Conservation (phyloP, 2,797 vertebrate species). For the Gadopsis bispinosus region DNA sequence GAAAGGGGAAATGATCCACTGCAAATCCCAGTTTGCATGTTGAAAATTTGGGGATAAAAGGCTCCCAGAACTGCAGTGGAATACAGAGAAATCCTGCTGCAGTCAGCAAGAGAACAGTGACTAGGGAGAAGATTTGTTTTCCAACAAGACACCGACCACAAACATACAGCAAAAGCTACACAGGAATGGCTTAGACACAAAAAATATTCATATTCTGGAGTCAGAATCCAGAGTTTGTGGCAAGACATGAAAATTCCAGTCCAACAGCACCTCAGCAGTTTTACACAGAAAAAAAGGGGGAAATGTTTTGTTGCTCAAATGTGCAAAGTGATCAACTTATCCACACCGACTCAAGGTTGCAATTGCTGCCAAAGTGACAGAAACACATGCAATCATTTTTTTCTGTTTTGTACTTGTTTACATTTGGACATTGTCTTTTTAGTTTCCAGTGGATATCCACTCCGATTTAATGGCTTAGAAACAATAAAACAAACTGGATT, state of each 20-base stretch:
- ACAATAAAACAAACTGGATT: not conserved
- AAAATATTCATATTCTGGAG: not conserved
- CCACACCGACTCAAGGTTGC: not conserved
- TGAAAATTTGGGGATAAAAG: not conserved
- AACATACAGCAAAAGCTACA: not conserved
- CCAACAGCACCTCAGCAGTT: not conserved
- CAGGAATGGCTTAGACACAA: not conserved
- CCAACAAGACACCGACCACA: not conserved
- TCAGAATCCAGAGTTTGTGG: not conserved
- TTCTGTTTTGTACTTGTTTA: slow-evolving; percentile 14
- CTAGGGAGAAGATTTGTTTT: slow-evolving; percentile 14
- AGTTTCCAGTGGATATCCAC: not conserved
- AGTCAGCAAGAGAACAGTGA: not conserved
- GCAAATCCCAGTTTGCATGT: too few relatives aligned
- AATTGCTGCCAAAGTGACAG: not conserved
- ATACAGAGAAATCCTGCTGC: not conserved
- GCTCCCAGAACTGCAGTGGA: not conserved
- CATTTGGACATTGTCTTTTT: not conserved
- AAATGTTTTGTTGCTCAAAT: not conserved
- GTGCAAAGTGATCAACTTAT: not conserved
- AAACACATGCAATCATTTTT: slow-evolving; percentile 1
- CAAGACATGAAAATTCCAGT: not conserved
- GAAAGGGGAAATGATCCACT: not conserved
- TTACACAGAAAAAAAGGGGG: not conserved
- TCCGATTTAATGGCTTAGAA: not conserved